Evolutionary conservation across 2,113 vertebrate species (phyloP), one percentile per base, ranked within the genome.

Genomic region (Oncorhynchus gorbuscha): DNA sequence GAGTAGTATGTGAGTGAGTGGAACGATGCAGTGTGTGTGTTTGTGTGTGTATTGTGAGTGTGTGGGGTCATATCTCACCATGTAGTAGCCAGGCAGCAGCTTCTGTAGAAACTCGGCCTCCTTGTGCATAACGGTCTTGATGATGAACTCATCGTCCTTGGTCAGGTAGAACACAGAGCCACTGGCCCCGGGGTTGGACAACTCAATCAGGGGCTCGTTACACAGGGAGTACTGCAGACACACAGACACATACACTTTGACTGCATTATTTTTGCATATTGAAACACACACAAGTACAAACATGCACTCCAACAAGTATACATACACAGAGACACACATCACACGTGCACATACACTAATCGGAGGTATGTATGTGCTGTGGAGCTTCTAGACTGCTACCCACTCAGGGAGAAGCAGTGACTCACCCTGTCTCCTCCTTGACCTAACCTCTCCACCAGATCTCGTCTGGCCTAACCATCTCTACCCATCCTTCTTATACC

Each of bases 61-160:
- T 5, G 45, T 66, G 49, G 51, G 72, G 48, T 59, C 13, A 9
- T 48, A 73, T 83, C 94, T 4, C 28, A 45, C 39, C 39, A 97
- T 97, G 87, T 99, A 99, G 94, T 99, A 99, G 80, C 98, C 98
- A 0, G 98, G 98, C 58, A 99, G 94, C 78, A 99, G 94, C 80
- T 99, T 99, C 93, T 99, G 98, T 13, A 99, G 92, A 89, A 99
- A 99, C 81, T 99, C 98, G 0, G 97, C 98, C 85, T 99, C 98
- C 84, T 99, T 99, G 92, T 99, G 97, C 97, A 98, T 97, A 83
- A 99, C 98, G 0, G 98, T 99, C 89, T 99, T 99, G 86, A 99
- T 97, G 92, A 99, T 99, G 91, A 99, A 99, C 87, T 99, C 97
- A 1, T 99, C 98, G 0, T 99, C 98, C 70, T 94, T 98, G 24